Conservation (phyloP, 1,140 invertebrate species). For the Ceratina japonica region DNA sequence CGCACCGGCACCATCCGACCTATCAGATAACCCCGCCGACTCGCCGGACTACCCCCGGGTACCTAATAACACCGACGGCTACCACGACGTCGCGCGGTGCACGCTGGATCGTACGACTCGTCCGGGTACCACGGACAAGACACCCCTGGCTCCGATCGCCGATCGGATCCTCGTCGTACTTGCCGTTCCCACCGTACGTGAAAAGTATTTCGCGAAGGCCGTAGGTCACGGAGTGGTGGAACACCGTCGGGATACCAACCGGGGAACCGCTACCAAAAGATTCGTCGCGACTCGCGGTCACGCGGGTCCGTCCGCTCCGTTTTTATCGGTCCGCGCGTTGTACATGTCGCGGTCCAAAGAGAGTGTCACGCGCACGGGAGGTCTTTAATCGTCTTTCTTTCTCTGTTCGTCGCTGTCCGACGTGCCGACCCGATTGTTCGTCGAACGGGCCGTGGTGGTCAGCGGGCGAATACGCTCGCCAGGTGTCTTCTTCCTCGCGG, state of each 20-base stretch:
- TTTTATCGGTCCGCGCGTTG: background rate
- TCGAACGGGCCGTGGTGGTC: background rate
- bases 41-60: slow-evolving; percentile 40
- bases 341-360: background rate
- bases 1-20: slow-evolving; percentile 77
- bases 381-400: background rate
- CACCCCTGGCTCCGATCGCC: background rate
- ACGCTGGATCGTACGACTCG: slow-evolving; percentile 11
- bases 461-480: background rate
- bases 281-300: background rate
- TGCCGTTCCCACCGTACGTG: background rate
- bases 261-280: background rate
- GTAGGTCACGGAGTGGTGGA: background rate
- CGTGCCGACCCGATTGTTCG: background rate
- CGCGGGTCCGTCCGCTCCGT: background rate
- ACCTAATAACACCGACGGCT: slow-evolving; percentile 27
- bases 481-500: slow-evolving; percentile 5
- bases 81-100: slow-evolving; percentile 15
- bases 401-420: background rate
- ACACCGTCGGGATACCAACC: background rate
- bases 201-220: background rate
- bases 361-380: slow-evolving; percentile 16
- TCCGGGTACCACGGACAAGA: background rate
- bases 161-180: background rate
- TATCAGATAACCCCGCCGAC: slow-evolving; percentile 49